Evolutionary conservation across 1,140 invertebrate genomes (phyloP).

Genomic region (Heliothis virescens): DNA sequence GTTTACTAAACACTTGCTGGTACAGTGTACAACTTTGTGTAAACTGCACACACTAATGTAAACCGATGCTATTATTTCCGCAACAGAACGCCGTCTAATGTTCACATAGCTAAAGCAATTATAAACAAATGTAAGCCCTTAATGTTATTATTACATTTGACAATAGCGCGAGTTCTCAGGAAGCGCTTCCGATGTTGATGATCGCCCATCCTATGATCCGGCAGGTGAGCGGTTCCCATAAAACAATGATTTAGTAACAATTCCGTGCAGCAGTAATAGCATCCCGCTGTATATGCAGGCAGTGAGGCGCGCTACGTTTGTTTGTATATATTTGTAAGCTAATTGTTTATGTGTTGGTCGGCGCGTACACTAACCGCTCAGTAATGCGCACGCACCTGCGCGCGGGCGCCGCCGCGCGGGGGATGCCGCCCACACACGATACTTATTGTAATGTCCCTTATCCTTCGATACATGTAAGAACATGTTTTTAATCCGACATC

Average conservation of each 20-base stretch:
- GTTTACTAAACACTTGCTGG: slow-evolving; percentile 39
- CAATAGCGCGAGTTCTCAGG: background rate
- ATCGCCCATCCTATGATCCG: too few species aligned
- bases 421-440: background rate
- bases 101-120: background rate
- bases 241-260: background rate
- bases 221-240: background rate
- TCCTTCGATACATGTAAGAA: background rate
- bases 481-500: background rate
- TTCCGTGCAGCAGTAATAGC: background rate
- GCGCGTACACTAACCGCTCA: background rate
- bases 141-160: slow-evolving; percentile 11
- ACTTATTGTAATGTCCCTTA: background rate
- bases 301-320: background rate
- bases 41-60: slow-evolving; percentile 15
- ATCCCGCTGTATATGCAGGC: slow-evolving; percentile 21
- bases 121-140: background rate
- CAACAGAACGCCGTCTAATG: background rate
- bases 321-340: slow-evolving; percentile 11
- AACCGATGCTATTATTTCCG: slow-evolving; percentile 9
- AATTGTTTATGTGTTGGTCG: slow-evolving; percentile 2
- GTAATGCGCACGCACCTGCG: background rate
- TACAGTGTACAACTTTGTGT: slow-evolving; percentile 27
- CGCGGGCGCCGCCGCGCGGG: background rate
- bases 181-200: background rate